phyloP scores from a whole-genome alignment of 1,140 invertebrate genomes.

The Trissolcus basalis region DNA sequence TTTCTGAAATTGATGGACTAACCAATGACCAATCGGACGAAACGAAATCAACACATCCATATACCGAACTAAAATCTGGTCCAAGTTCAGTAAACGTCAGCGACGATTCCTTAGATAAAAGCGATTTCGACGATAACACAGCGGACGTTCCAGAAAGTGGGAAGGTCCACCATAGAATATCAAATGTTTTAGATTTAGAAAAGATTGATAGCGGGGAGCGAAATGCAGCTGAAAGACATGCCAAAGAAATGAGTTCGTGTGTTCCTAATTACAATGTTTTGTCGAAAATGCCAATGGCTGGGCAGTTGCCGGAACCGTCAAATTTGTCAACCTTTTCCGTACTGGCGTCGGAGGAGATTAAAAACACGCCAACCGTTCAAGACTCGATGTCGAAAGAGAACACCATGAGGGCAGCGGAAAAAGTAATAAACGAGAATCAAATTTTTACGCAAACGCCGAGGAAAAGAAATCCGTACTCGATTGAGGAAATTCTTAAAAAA shows the following conservation, averaged over 20 bases:
- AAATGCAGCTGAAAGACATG: conserved; percentile 68
- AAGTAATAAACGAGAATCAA: conserved; percentile 57
- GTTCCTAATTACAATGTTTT: conserved; percentile 56
- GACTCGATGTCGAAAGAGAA: conserved; percentile 21
- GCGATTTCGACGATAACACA: conserved; percentile 77
- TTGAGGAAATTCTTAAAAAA: conserved; percentile 89
- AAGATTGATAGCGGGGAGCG: conserved; percentile 65
- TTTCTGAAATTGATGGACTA: conserved; percentile 77
- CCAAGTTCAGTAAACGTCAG: conserved; percentile 78
- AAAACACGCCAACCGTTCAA: conserved; percentile 36
- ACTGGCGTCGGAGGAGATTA: conserved; percentile 30
- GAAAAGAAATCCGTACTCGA: conserved; percentile 89
- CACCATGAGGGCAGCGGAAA: conserved; percentile 29
- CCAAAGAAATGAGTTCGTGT: conserved; percentile 50
- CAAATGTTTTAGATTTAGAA: conserved; percentile 69
- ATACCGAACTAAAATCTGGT: conserved; percentile 71
- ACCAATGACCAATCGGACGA: conserved; percentile 66
- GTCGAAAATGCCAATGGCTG: conserved; percentile 48
- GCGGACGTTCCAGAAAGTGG: conserved; percentile 68
- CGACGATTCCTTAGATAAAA: conserved; percentile 80
- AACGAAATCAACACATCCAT: conserved; percentile 67
- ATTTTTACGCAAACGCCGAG: conserved; percentile 68
- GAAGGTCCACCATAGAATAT: conserved; percentile 67
- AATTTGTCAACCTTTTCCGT: conserved; percentile 37
- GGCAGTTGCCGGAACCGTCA: conserved; percentile 27